Evolutionary conservation across 2,888 invertebrate genomes (phyloP), one percentile per base, ranked within the genome.

Genomic region (Muschampia plurimacula): DNA sequence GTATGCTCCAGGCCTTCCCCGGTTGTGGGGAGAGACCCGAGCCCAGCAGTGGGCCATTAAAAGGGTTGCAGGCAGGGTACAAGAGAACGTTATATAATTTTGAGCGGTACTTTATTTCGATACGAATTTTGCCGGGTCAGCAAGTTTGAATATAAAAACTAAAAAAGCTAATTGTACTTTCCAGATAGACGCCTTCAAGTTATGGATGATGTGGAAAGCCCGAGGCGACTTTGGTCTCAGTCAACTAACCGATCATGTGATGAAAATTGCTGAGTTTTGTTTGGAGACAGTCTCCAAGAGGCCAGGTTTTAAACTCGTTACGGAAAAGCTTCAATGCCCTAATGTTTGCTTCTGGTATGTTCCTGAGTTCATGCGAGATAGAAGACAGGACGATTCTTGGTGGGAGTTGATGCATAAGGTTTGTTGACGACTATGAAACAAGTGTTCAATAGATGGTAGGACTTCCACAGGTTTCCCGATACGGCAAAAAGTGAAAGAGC

Each of bases 311-410:
- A 91, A 96, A 70, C 87, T 97, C 36, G 96, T 97, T 1, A 78
- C 84, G 0, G 79, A 79, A 0, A 84, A 90, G 28, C 95, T 95
- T 85, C 96, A 98, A 79, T 97, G 97, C 76, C 97, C 97, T 28
- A 98, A 98, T 83, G 96, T 99, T 1, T 98, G 98, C 86, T 99
- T 98, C 88, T 98, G 98, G 98, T 98, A 97, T 85, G 95, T 98
- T 73, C 95, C 97, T 0, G 89, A 80, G 55, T 89, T 87, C n/a
- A 90, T 96, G 90, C 85, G 95, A 62, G 86, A 81, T 0, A 79
- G 82, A 66, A 82, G 84, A 49, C 92, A 95, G 77, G 87, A 90
- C 79, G 86, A 85, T 0, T 79, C 83, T 0, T 95, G 95, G 95
- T 95, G 95, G 95, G 86, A 89, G 0, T 74, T 89, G 64, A 89